Conservation (phyloP, 2,113 vertebrate genomes). For the Notothenia rossii region DNA sequence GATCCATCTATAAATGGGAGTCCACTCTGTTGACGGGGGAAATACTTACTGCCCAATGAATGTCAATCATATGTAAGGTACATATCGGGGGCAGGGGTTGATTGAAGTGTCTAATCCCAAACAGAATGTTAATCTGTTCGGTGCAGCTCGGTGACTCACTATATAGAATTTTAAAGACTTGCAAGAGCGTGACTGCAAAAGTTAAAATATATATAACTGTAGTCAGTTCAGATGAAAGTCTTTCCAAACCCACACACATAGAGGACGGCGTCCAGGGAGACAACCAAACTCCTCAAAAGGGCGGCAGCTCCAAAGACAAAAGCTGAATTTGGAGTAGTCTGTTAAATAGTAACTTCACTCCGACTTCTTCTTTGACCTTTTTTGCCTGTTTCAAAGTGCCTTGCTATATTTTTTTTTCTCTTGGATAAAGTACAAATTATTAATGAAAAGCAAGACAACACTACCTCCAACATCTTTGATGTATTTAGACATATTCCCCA, state of each 20-base stretch:
- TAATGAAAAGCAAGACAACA: slow-evolving; percentile 39
- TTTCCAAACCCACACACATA: not conserved
- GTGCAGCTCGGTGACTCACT: not conserved
- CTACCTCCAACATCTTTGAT: slow-evolving; percentile 26
- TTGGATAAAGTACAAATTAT: slow-evolving; percentile 23
- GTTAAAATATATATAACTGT: not conserved
- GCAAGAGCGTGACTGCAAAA: not conserved
- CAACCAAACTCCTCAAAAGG: not conserved
- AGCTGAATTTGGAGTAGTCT: not conserved
- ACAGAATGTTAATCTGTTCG: not conserved
- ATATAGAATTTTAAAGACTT: not conserved
- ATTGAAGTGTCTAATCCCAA: not conserved
- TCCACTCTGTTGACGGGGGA: slow-evolving; percentile 1
- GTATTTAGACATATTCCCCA: slow-evolving; percentile 11
- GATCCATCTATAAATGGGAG: not conserved
- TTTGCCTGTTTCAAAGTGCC: slow-evolving; percentile 1
- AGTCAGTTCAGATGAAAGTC: not conserved
- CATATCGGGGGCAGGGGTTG: not conserved
- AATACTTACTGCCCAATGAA: slow-evolving; percentile 6
- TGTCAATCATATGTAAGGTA: slow-evolving; percentile 7
- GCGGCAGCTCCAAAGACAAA: not conserved
- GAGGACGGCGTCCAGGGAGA: not conserved
- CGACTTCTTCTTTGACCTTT: slow-evolving; percentile 20
- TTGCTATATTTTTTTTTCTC: not conserved
- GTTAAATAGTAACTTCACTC: not conserved